Evolutionary conservation across 2,113 vertebrate genomes (phyloP).

Genomic region (Alectura lathami): DNA sequence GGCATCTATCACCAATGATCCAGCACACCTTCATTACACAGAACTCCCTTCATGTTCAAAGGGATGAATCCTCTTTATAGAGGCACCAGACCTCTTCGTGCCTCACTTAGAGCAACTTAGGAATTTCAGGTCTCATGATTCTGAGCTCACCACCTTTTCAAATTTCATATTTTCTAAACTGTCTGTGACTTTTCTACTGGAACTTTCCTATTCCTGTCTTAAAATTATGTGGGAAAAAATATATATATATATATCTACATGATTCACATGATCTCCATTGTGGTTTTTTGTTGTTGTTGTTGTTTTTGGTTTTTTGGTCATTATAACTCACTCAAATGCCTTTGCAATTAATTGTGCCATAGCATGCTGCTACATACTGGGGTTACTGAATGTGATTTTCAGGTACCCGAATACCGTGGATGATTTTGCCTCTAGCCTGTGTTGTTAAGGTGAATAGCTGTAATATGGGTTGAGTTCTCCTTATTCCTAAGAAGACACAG

Average conservation of each 20-base stretch:
- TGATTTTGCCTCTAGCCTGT: neutral
- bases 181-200: neutral
- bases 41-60: neutral
- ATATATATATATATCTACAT: neutral
- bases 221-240: neutral
- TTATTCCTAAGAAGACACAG: accelerated
- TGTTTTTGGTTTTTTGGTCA: neutral
- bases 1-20: neutral
- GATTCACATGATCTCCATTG: neutral
- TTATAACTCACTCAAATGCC: neutral
- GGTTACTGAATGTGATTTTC: neutral
- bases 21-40: neutral
- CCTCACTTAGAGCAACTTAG: neutral
- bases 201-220: neutral
- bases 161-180: neutral
- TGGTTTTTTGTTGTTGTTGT: neutral
- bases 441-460: neutral
- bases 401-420: neutral
- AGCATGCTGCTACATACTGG: neutral
- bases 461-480: neutral
- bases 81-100: neutral
- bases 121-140: neutral
- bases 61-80: neutral
- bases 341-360: neutral
- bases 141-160: neutral